phyloP scores from a whole-genome alignment of 2,113 vertebrate species.

The Solea senegalensis region DNA sequence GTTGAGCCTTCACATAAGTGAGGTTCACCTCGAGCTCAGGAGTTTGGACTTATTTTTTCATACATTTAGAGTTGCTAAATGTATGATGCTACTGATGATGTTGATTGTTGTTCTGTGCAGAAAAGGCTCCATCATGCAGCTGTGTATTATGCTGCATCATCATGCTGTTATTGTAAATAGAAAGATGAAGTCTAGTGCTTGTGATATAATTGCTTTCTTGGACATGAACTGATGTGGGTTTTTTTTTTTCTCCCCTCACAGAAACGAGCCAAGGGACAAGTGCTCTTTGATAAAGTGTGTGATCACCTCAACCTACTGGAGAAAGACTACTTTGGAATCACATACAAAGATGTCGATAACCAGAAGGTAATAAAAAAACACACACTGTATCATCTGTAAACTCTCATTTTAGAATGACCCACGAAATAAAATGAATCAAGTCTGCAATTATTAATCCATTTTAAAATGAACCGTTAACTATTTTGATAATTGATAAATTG shows the following conservation, averaged over 20 bases:
- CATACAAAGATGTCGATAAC: conserved; percentile 91
- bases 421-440: too few species aligned
- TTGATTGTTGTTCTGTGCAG: not conserved
- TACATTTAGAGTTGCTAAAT: conserved; percentile 7
- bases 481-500: too few species aligned
- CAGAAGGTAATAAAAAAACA: conserved; percentile 86
- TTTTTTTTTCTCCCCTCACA: conserved; percentile 63
- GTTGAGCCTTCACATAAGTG: not conserved
- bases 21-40: conserved; percentile 31
- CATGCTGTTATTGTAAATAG: not conserved
- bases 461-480: too few species aligned
- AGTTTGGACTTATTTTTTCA: conserved; percentile 7
- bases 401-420: too few species aligned
- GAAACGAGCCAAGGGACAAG: conserved; percentile 93
- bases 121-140: not conserved
- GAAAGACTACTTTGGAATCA: conserved; percentile 96
- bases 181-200: not conserved
- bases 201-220: too few species aligned
- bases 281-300: conserved; percentile 94
- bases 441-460: too few species aligned
- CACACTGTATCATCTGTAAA: not conserved
- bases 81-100: too few species aligned
- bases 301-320: conserved; percentile 97
- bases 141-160: conserved; percentile 13
- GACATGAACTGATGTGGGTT: not conserved